A percentile compares a stretch with the other conserved stretches of the same genome.
phyloP scores from a whole-genome alignment of 2,797 vertebrate genomes.

The Bovichtus variegatus region DNA sequence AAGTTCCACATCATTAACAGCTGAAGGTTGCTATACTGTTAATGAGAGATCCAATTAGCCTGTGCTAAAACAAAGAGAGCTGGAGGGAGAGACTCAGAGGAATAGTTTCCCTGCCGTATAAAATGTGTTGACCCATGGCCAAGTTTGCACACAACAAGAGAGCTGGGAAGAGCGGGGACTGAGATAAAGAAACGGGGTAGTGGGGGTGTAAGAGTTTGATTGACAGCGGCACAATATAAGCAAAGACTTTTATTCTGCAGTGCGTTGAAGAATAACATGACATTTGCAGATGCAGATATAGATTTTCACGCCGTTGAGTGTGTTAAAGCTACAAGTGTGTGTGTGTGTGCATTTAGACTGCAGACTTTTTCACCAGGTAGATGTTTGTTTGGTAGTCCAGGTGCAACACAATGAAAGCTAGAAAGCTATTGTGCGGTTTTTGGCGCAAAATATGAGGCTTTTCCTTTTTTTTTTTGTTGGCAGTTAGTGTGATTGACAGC shows the following conservation, averaged over 20 bases:
- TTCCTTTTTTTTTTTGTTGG: neutral
- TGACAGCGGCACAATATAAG: too few species aligned
- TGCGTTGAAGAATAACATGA: too few species aligned
- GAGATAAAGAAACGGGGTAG: neutral
- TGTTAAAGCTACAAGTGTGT: neutral
- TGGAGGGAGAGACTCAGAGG: conserved; percentile 41
- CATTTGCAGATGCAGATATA: too few species aligned
- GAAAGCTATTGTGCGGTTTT: neutral
- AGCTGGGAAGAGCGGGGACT: neutral
- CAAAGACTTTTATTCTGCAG: too few species aligned
- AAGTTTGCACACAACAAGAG: conserved; percentile 24
- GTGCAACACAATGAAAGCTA: neutral
- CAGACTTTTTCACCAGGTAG: neutral
- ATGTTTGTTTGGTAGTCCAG: neutral
- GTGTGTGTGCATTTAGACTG: neutral
- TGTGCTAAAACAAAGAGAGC: conserved; percentile 63
- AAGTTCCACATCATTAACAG: conserved; percentile 83
- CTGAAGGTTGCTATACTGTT: conserved; percentile 79
- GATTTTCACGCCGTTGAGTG: too few species aligned
- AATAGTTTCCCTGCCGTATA: conserved; percentile 53
- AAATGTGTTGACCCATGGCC: conserved; percentile 67
- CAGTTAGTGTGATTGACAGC: neutral
- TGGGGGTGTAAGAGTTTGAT: too few species aligned
- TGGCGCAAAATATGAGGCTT: neutral
- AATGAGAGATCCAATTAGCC: conserved; percentile 83